Evolutionary conservation across 2,113 vertebrate genomes (phyloP).

Genomic region (Erpornis zantholeuca): DNA sequence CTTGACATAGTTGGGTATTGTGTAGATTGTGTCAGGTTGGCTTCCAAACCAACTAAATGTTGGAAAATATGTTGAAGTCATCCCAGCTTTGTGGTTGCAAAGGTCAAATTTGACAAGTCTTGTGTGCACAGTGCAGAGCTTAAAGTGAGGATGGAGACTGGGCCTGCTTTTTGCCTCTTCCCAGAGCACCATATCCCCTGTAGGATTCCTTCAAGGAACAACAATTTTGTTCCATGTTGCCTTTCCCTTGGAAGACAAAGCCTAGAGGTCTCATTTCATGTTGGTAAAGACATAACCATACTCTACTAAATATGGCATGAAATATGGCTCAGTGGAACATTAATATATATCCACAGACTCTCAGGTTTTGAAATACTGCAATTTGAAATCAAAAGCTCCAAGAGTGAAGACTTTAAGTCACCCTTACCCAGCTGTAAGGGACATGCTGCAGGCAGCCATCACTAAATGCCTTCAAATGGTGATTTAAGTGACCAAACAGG

Average conservation of each 20-base stretch:
- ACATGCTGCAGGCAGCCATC: background rate
- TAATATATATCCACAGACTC: background rate
- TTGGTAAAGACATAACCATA: background rate
- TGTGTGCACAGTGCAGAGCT: background rate
- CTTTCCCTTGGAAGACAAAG: background rate
- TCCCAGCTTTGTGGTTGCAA: background rate
- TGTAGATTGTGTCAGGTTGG: background rate
- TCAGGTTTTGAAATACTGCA: background rate
- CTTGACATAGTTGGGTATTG: background rate
- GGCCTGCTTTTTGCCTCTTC: background rate
- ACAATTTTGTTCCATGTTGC: background rate
- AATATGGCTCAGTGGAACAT: background rate
- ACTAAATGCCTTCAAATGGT: background rate
- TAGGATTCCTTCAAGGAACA: background rate
- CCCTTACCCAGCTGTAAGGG: background rate
- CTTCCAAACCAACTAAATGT: background rate
- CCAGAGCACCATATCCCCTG: background rate
- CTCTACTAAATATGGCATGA: background rate
- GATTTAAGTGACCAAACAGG: slow-evolving; percentile 16
- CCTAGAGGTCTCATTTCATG: background rate
- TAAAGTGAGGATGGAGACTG: background rate
- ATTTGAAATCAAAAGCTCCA: background rate
- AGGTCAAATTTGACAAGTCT: background rate
- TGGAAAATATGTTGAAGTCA: background rate
- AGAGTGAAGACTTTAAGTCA: background rate